phyloP scores from a whole-genome alignment of 2,113 vertebrate species.

The Archilochus colubris region DNA sequence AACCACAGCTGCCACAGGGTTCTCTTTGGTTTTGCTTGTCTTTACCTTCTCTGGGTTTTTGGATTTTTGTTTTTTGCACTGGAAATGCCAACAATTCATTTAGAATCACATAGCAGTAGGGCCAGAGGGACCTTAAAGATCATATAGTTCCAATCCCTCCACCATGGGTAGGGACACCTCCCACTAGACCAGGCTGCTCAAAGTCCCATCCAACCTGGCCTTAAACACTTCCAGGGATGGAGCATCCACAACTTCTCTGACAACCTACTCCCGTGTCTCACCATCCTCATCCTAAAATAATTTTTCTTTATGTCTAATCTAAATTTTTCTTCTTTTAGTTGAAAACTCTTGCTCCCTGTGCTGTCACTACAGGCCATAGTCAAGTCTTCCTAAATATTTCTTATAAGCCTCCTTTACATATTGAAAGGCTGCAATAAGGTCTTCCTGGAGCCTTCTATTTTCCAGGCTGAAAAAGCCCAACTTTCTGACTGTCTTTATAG shows the following conservation, averaged over 20 bases:
- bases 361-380: background rate
- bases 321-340: background rate
- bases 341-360: background rate
- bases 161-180: background rate
- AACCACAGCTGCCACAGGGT: background rate
- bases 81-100: background rate
- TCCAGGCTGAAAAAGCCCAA: background rate
- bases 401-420: background rate
- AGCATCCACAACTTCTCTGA: background rate
- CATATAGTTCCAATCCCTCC: background rate
- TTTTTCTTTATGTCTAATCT: background rate
- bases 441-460: background rate
- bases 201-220: background rate
- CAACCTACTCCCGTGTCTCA: background rate
- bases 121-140: background rate
- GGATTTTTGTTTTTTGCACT: background rate
- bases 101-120: background rate
- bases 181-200: background rate
- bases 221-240: background rate
- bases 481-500: background rate
- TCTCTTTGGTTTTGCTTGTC: fast-evolving
- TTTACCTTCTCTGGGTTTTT: background rate
- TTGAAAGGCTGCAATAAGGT: fast-evolving
- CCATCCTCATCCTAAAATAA: background rate
- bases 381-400: background rate